Evolutionary conservation across 2,888 invertebrate species (phyloP), one percentile per base, ranked within the genome.

Genomic region (Lathronympha strigana): DNA sequence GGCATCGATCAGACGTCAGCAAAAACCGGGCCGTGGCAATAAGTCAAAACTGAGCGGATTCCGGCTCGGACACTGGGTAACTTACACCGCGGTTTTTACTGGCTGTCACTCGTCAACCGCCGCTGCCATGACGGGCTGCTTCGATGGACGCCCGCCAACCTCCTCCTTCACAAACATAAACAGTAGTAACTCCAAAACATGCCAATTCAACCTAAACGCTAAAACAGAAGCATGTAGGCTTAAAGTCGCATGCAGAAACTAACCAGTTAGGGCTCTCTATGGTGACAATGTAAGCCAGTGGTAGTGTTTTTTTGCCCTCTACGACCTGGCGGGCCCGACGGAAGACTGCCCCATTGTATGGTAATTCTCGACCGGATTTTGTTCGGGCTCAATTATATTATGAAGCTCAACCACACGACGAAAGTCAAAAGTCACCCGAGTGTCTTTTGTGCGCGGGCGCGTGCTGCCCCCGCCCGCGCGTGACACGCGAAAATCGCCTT

Each of bases 341-440:
- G 89, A 89, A 90, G 88, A 84, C 86, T 86, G 79, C 80, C 80
- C 90, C 84, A 92, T 92, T 92, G 91, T 92, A 92, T 92, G 92
- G 84, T 91, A 92, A 92, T 92, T 82, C 83, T 78, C 80, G 87
- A 81, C 88, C 89, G 92, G 90, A 91, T 91, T 92, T 90, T 82
- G 90, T 91, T 89, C 85, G 88, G 79, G 87, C 90, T 86, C 91
- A 92, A 92, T 91, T 92, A 92, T 88, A 91, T 90, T 90, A 91
- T 89, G 90, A 89, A 89, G 90, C 89, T 88, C 85, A 86, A 86
- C 82, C 86, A 84, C 83, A 86, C 81, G 80, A 85, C 84, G 83
- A 87, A 89, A 91, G 90, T 90, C 90, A 92, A 91, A 90, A 90
- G 91, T 90, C 90, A 90, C 84, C 85, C 81, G 82, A 77, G 82